Base-by-base conservation (phyloP, 2,797 vertebrate species). In the Oreochromis grahami region DNA sequence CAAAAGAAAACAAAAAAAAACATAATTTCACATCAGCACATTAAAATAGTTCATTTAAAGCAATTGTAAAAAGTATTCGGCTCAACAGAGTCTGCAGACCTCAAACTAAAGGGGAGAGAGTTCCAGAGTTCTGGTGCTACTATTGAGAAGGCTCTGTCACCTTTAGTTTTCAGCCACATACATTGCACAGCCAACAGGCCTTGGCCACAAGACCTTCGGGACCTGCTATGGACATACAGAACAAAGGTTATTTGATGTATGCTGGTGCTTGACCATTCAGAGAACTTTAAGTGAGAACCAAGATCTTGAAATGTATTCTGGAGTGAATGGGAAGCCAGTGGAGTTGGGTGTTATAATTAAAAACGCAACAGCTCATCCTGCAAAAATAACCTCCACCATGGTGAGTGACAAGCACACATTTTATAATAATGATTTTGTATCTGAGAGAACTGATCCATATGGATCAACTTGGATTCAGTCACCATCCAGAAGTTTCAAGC, bases 211-310 rank as follows among this genome's bases (percentile, higher is more conserved):
- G 6, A 63, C 19, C 58, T 63, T 63, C 4, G 3, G 32, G 3
- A 63, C 10, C 58, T 63, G 19, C 19, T 13, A 8, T 4, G 58
- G 11, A n/a, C 34, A 36, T 21, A n/a, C 34, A 38, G 6, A 38
- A 13, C 58, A 21, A 63, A 63, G 11, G 58, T 63, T 63, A 63
- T 38, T 63, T 36, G 34, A 63, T 63, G 19, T 0, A 63, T 63
- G 34, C 0, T 63, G 58, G 13, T 1, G 34, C 58, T 13, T 0
- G 0, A 63, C 19, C 58, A 63, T 63, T 63, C 34, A 63, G 58
- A 63, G 32, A 38, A 63, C 19, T n/a, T 63, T n/a, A 63, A 63
- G 34, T 63, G 34, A 63, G 19, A 63, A 38, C 58, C 58, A 36
- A 36, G 4, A 36, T 36, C 58, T 1, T 36, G 58, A 36, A 36